Conservation (phyloP, 2,797 vertebrate genomes). For the Microctenopoma steveboyesi region DNA sequence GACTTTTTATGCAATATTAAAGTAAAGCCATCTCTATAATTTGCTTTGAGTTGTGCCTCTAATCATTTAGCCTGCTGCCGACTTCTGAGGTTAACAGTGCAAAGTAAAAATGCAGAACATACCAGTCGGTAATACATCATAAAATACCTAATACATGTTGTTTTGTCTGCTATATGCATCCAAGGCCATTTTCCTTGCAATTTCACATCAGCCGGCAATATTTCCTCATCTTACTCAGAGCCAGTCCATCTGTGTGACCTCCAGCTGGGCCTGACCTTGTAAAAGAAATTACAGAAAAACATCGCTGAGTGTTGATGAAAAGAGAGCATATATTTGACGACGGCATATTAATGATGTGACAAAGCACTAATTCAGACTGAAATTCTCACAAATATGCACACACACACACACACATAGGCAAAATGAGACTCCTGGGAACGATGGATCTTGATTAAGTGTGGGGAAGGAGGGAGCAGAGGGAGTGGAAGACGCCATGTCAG, state of each 20-base stretch:
- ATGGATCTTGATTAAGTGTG: conserved; percentile 77
- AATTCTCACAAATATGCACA: conserved; percentile 49
- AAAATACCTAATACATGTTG: conserved; percentile 1
- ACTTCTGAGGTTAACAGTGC: not conserved
- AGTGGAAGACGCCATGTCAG: conserved; percentile 57
- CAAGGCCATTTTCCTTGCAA: conserved; percentile 24
- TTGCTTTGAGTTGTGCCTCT: not conserved
- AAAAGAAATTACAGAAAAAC: conserved; percentile 49
- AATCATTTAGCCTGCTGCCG: conserved; percentile 7
- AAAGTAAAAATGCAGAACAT: conserved; percentile 26
- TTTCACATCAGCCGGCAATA: conserved; percentile 30
- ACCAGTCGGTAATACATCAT: conserved; percentile 11
- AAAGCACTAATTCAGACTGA: conserved; percentile 70
- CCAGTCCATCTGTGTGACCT: conserved; percentile 49
- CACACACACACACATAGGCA: conserved; percentile 21
- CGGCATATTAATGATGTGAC: conserved; percentile 63
- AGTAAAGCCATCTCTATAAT: conserved; percentile 3
- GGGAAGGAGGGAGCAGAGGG: conserved; percentile 28
- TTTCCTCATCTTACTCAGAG: conserved; percentile 19
- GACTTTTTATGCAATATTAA: not conserved
- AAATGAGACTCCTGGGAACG: conserved; percentile 52
- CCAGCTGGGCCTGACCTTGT: conserved; percentile 57
- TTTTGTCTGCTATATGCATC: conserved; percentile 18
- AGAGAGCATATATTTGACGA: conserved; percentile 60
- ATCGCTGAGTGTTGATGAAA: conserved; percentile 57